Evolutionary conservation across 2,113 vertebrate species (phyloP).

Genomic region (Thamnophis sirtalis): DNA sequence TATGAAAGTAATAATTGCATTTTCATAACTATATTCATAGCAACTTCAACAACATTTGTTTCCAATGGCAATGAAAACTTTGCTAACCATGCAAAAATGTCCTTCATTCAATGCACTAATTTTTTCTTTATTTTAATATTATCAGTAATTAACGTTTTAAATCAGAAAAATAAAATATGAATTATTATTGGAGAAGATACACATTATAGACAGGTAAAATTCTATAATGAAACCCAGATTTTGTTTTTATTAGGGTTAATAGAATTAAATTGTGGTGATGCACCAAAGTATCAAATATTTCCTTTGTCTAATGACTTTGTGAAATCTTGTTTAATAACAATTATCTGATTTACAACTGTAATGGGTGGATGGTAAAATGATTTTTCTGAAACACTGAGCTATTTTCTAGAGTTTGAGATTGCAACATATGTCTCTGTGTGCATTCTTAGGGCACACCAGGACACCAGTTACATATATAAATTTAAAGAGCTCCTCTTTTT

Average conservation of each 20-base stretch:
- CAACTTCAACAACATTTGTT: background rate
- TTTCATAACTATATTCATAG: background rate
- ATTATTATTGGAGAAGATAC: background rate
- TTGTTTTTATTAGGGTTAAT: background rate
- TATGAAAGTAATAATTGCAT: background rate
- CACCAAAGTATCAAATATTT: background rate
- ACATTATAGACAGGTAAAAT: background rate
- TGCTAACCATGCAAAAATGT: background rate
- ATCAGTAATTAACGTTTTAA: background rate
- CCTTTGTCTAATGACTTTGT: background rate
- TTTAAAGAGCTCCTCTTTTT: no score
- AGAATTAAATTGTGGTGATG: background rate
- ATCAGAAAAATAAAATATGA: background rate
- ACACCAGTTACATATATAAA: no score
- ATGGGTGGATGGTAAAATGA: background rate
- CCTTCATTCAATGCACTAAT: background rate
- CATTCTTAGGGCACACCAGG: no score
- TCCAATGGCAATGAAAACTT: background rate
- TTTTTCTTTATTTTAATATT: background rate
- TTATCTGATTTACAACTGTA: background rate
- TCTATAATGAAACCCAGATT: background rate
- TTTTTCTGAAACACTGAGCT: background rate
- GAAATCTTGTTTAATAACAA: background rate
- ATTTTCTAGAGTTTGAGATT: no score
- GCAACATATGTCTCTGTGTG: no score